phyloP scores from a whole-genome alignment of 2,888 invertebrate genomes.

The Leptopilina drosophilae region DNA sequence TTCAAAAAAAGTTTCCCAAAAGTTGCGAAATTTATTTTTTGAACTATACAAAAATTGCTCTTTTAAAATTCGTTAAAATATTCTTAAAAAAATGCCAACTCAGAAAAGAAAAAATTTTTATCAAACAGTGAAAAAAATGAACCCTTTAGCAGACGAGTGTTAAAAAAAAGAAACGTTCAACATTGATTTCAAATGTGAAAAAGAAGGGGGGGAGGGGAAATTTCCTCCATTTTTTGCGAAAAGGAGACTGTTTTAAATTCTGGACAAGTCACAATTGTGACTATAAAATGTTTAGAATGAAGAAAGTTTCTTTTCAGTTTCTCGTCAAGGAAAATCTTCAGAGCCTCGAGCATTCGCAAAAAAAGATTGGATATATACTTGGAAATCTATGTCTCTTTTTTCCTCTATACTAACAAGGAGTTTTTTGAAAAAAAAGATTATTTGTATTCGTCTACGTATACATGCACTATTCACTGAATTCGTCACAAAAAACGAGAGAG shows the following conservation, averaged over 20 bases:
- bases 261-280: not conserved
- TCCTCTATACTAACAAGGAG: not conserved
- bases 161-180: not conserved
- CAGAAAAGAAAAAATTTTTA: too few relatives aligned
- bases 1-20: too few relatives aligned
- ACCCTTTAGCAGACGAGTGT: too few relatives aligned
- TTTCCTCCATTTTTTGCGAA: not conserved
- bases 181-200: not conserved
- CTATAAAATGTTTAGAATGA: constrained; percentile 1
- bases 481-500: not conserved
- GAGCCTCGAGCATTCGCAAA: constrained; percentile 21
- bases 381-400: constrained; percentile 9
- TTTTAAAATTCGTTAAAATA: too few relatives aligned
- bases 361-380: not conserved
- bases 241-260: constrained; percentile 23
- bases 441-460: constrained; percentile 2
- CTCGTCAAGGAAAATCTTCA: not conserved
- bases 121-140: too few relatives aligned
- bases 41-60: too few relatives aligned
- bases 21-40: too few relatives aligned
- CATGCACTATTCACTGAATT: not conserved
- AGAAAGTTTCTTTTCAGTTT: constrained; percentile 8
- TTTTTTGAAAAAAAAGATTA: not conserved
- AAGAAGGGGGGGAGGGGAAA: not conserved
- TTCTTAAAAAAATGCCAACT: too few relatives aligned